Conservation (phyloP, 2,797 vertebrate genomes). For the Pseudochirops corinnae region DNA sequence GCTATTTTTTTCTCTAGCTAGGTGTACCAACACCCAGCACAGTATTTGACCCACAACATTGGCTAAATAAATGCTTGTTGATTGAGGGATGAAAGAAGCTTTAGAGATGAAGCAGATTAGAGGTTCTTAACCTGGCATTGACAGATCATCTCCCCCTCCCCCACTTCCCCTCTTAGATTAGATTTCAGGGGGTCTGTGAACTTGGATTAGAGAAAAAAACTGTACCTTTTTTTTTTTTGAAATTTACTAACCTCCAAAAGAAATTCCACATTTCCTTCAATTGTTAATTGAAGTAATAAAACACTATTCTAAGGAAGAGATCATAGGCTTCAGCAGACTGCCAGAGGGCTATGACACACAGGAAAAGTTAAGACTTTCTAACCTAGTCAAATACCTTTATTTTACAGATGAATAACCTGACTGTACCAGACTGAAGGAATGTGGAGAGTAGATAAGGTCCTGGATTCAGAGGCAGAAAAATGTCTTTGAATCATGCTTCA, state of each 20-base stretch:
- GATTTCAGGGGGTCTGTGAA: not conserved
- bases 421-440: not conserved
- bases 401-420: not conserved
- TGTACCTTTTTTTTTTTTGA: too few relatives aligned
- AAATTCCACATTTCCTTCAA: not conserved
- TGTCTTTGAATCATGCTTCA: not conserved
- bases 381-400: not conserved
- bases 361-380: not conserved
- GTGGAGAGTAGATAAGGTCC: not conserved
- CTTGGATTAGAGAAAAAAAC: not conserved
- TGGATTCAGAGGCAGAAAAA: not conserved
- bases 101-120: not conserved
- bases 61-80: constrained; percentile 11
- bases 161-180: too few relatives aligned
- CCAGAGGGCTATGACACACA: not conserved
- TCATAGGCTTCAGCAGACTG: not conserved
- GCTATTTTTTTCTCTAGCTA: not conserved
- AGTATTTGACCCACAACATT: not conserved
- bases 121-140: not conserved
- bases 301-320: not conserved
- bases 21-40: not conserved
- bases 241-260: not conserved
- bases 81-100: not conserved
- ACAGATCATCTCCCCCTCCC: too few relatives aligned
- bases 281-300: not conserved